phyloP scores from a whole-genome alignment of 2,888 invertebrate genomes.

The Chirona hameri region DNA sequence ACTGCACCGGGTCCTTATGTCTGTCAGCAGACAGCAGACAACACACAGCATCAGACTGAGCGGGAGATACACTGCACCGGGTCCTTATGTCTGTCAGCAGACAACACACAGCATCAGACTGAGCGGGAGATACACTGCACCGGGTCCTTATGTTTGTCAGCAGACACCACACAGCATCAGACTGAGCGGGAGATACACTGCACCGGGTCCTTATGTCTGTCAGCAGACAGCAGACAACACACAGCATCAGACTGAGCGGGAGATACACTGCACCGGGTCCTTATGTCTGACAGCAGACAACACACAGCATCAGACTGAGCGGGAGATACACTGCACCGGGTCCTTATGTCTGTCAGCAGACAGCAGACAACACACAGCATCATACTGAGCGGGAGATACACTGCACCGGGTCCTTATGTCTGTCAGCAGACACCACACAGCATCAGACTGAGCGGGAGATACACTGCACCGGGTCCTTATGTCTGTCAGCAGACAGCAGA shows the following conservation, averaged over 20 bases:
- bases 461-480: too few species aligned
- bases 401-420: constrained; percentile 93
- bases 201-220: too few species aligned
- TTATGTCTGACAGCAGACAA: constrained; percentile 65
- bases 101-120: constrained; percentile 65
- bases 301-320: constrained; percentile 69
- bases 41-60: constrained; percentile 74
- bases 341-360: constrained; percentile 79
- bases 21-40: constrained; percentile 54
- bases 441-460: too few species aligned
- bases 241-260: constrained; percentile 86
- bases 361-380: constrained; percentile 55
- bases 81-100: constrained; percentile 80
- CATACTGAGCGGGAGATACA: constrained; percentile 85
- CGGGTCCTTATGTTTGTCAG: constrained; percentile 81
- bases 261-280: constrained; percentile 90
- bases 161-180: too few species aligned
- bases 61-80: constrained; percentile 91
- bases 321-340: constrained; percentile 92
- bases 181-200: too few species aligned
- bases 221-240: constrained; percentile 79
- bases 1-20: constrained; percentile 93
- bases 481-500: too few species aligned
- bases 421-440: constrained; percentile 46
- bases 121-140: constrained; percentile 90